Conservation (phyloP, 2,888 invertebrate species). For the Merodon equestris region DNA sequence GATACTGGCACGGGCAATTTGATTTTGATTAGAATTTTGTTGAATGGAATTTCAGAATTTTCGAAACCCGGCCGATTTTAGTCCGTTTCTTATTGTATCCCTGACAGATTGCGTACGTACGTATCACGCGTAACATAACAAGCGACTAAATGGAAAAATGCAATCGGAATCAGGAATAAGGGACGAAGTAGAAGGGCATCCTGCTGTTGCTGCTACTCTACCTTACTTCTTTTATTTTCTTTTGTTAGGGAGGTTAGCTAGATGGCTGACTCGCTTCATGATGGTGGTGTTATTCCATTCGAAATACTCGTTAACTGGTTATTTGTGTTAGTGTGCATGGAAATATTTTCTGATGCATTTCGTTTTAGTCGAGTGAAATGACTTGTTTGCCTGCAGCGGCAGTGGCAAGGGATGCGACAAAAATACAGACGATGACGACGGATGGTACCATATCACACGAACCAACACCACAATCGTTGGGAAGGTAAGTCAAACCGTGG, state of each 20-base stretch:
- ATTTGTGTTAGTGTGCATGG: slow-evolving; percentile 58
- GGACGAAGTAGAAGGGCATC: slow-evolving; percentile 57
- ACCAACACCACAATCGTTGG: slow-evolving; percentile 27
- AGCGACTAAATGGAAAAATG: slow-evolving; percentile 66
- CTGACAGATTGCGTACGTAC: slow-evolving; percentile 53
- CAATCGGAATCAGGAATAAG: slow-evolving; percentile 66
- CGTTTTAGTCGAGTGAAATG: neutral
- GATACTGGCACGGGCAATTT: neutral
- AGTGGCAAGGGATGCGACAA: slow-evolving; percentile 64
- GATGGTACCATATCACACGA: slow-evolving; percentile 19
- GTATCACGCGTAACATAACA: slow-evolving; percentile 66
- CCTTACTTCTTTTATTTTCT: too few species aligned
- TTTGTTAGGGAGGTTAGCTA: slow-evolving; percentile 15
- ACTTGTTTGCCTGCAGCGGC: slow-evolving; percentile 32
- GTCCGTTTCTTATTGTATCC: slow-evolving; percentile 23
- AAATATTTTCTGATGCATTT: slow-evolving; percentile 37
- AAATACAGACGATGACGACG: slow-evolving; percentile 3
- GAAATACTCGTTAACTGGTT: slow-evolving; percentile 61
- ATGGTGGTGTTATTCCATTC: slow-evolving; percentile 42
- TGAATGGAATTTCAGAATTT: slow-evolving; percentile 44
- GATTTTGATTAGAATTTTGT: slow-evolving; percentile 13
- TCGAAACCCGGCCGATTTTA: slow-evolving; percentile 4
- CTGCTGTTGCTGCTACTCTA: slow-evolving; percentile 36
- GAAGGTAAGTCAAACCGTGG: neutral
- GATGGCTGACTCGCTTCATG: neutral